Percentiles rank a stretch among this genome's conserved stretches.
phyloP scores from a whole-genome alignment of 2,797 vertebrate species.

The Paramormyrops hopkinsi region DNA sequence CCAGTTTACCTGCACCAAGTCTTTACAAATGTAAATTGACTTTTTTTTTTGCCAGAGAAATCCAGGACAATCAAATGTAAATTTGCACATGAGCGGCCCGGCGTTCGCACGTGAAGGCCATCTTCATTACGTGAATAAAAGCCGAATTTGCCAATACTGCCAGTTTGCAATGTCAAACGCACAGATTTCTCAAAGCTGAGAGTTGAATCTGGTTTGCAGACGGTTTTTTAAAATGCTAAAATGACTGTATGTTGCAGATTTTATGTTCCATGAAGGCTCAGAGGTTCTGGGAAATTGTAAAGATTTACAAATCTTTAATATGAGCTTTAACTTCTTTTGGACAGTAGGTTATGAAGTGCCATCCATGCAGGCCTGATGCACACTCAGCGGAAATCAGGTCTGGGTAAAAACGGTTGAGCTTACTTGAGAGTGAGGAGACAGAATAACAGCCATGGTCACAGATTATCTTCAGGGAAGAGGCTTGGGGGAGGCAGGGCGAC shows the following conservation, averaged over 20 bases:
- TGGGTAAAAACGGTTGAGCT: not conserved
- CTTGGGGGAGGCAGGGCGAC: not conserved
- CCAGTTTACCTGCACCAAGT: slow-evolving; percentile 44
- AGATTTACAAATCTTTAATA: not conserved
- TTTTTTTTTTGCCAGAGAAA: slow-evolving; percentile 44
- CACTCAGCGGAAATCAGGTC: not conserved
- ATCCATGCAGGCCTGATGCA: not conserved
- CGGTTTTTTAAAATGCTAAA: not conserved
- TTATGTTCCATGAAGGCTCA: not conserved
- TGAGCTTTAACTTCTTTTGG: not conserved
- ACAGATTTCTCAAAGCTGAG: slow-evolving; percentile 40
- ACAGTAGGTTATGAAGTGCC: not conserved
- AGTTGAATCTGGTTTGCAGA: not conserved
- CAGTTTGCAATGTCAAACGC: slow-evolving; percentile 55
- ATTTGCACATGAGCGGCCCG: slow-evolving; percentile 61
- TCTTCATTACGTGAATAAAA: slow-evolving; percentile 64
- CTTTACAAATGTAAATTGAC: slow-evolving; percentile 68
- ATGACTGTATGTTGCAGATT: not conserved
- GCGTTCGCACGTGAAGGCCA: slow-evolving; percentile 58
- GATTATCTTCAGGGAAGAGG: not conserved
- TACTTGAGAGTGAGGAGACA: not conserved
- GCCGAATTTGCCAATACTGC: slow-evolving; percentile 45
- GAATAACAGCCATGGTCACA: not conserved
- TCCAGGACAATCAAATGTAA: slow-evolving; percentile 69
- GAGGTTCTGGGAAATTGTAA: not conserved